Conservation (phyloP, 2,797 vertebrate genomes). For the Sebastes nivosus region DNA sequence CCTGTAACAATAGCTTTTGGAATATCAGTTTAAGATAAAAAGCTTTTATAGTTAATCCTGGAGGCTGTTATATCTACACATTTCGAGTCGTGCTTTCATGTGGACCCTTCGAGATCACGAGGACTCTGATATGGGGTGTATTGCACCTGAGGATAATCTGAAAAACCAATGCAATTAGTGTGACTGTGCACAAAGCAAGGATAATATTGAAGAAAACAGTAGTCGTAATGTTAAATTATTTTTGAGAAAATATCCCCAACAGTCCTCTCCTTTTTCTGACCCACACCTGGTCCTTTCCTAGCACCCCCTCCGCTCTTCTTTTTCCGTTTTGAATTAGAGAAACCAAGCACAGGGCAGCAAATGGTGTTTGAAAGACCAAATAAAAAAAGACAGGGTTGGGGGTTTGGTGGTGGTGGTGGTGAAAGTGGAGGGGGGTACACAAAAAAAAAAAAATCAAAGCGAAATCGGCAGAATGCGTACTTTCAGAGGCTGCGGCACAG, state of each 20-base stretch:
- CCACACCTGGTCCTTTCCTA: slow-evolving; percentile 78
- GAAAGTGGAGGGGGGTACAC: slow-evolving; percentile 1
- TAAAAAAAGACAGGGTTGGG: slow-evolving; percentile 62
- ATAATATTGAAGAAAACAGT: slow-evolving; percentile 15
- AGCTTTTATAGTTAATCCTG: slow-evolving; percentile 60
- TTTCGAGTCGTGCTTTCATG: slow-evolving; percentile 54
- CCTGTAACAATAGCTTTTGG: slow-evolving; percentile 64
- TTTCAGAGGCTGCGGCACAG: slow-evolving; percentile 76
- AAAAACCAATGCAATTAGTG: slow-evolving; percentile 39
- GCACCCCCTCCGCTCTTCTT: slow-evolving; percentile 23
- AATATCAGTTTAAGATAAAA: slow-evolving; percentile 70
- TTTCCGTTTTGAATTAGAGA: slow-evolving; percentile 69
- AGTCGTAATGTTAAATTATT: not conserved
- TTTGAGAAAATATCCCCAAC: not conserved
- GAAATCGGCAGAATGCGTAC: slow-evolving; percentile 74
- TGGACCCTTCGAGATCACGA: slow-evolving; percentile 40
- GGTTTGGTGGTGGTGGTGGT: slow-evolving; percentile 21
- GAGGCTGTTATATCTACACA: slow-evolving; percentile 47
- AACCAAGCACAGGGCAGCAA: slow-evolving; percentile 74
- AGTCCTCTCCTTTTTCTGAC: slow-evolving; percentile 36
- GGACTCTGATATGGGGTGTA: slow-evolving; percentile 40
- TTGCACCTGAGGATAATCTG: slow-evolving; percentile 64
- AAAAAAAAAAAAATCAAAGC: slow-evolving; percentile 75
- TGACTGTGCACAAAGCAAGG: slow-evolving; percentile 13
- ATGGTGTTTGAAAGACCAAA: slow-evolving; percentile 73